Evolutionary conservation across 1,140 invertebrate species (phyloP).

Genomic region (Periplaneta americana): DNA sequence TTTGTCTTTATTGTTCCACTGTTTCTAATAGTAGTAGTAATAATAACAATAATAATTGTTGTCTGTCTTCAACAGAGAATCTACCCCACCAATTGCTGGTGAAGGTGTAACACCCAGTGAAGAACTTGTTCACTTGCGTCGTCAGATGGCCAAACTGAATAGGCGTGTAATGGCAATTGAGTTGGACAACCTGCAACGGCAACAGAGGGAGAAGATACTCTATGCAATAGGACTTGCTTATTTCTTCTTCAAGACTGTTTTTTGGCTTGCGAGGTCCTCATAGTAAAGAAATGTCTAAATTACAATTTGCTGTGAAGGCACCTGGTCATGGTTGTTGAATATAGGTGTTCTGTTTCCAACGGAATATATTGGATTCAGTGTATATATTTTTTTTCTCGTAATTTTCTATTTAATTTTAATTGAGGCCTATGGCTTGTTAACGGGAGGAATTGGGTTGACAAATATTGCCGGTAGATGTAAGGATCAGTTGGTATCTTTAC

Average conservation of each 20-base stretch:
- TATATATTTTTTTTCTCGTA: background rate
- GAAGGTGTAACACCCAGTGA: constrained; percentile 65
- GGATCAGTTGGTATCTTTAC: no score
- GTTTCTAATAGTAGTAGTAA: no score
- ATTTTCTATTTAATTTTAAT: no score
- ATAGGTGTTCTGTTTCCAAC: background rate
- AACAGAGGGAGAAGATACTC: constrained; percentile 76
- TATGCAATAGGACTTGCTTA: constrained; percentile 77
- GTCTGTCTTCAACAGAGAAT: constrained; percentile 55
- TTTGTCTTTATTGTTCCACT: no score
- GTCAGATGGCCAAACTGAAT: constrained; percentile 78
- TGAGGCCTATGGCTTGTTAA: no score
- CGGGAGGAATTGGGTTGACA: no score
- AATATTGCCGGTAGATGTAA: no score
- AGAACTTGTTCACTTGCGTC: constrained; percentile 72
- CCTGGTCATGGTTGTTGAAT: background rate
- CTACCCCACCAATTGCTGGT: constrained; percentile 48
- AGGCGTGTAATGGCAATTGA: constrained; percentile 79
- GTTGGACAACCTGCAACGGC: constrained; percentile 68
- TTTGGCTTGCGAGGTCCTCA: constrained; percentile 66
- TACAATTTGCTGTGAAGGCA: background rate
- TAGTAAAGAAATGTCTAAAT: background rate
- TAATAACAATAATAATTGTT: no score
- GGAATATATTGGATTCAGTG: background rate
- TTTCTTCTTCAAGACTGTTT: constrained; percentile 75